phyloP scores from a whole-genome alignment of 2,888 invertebrate species.

The Nycteola revayana region DNA sequence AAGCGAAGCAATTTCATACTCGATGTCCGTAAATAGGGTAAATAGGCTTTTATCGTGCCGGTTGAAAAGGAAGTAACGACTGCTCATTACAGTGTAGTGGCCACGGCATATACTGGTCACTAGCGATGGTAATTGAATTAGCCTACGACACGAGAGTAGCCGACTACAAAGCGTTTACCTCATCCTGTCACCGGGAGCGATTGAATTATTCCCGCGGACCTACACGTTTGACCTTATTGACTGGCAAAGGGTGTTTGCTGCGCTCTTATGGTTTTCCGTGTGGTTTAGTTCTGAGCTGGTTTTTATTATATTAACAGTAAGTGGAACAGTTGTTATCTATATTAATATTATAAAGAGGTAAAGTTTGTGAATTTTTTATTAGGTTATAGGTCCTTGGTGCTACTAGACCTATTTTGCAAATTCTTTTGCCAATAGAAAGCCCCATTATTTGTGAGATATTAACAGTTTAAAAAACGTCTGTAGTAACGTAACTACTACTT shows the following conservation, averaged over 20 bases:
- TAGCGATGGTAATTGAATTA: constrained; percentile 64
- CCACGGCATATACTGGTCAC: constrained; percentile 25
- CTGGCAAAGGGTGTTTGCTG: constrained; percentile 23
- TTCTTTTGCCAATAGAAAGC: no score
- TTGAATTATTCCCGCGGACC: constrained; percentile 70
- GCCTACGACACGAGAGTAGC: constrained; percentile 54
- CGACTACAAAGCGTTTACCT: constrained; percentile 56
- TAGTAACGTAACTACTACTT: no score
- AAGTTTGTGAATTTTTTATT: no score
- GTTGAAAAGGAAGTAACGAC: constrained; percentile 19
- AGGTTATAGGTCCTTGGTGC: no score
- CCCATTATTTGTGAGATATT: no score
- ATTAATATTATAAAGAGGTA: no score
- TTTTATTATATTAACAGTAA: no score
- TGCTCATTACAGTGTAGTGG: constrained; percentile 20
- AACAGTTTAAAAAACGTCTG: no score
- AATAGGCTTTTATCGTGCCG: constrained; percentile 22
- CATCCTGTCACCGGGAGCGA: constrained; percentile 55
- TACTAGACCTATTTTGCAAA: no score
- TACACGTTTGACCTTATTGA: constrained; percentile 57
- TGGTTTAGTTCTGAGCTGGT: no score
- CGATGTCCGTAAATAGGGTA: constrained; percentile 3
- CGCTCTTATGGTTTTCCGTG: constrained; percentile 4
- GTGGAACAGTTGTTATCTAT: no score
- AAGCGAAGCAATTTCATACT: constrained; percentile 6